Percentiles rank a stretch among this genome's conserved stretches.
phyloP scores from a whole-genome alignment of 2,888 invertebrate genomes.

The Germaria angustata region DNA sequence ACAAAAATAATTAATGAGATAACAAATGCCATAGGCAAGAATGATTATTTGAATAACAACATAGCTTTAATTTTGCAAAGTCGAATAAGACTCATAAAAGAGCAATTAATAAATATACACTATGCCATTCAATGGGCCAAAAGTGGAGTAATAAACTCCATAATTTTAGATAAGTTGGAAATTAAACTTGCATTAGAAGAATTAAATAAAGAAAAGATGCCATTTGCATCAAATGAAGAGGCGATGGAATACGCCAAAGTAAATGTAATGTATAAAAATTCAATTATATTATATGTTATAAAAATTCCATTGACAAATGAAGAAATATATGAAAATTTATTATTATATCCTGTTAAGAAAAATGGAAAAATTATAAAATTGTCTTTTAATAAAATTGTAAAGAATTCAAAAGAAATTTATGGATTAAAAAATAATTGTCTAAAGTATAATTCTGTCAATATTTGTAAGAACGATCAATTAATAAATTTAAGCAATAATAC shows the following conservation, averaged over 20 bases:
- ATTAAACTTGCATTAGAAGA: conserved; percentile 23
- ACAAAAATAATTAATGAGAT: too few species aligned
- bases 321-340: too few species aligned
- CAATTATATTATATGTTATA: too few species aligned
- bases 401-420: too few species aligned
- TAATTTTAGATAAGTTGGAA: conserved; percentile 30
- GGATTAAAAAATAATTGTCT: conserved; percentile 1
- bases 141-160: conserved; percentile 18
- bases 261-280: too few species aligned
- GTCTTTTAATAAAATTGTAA: background rate
- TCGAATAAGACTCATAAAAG: conserved; percentile 15
- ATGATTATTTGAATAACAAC: background rate
- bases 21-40: too few species aligned
- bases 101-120: conserved; percentile 20
- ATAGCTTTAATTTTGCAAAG: conserved; percentile 22
- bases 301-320: too few species aligned
- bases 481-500: background rate
- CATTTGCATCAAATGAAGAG: too few species aligned
- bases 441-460: conserved; percentile 15
- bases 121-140: conserved; percentile 37
- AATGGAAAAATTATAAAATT: conserved; percentile 16
- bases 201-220: too few species aligned
- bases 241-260: too few species aligned
- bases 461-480: background rate
- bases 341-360: too few species aligned